These are phyloP conservation scores for Bunonema sp. DNA, from an alignment of 2,888 invertebrate genomes.

Conservation along the genomic window DNA sequence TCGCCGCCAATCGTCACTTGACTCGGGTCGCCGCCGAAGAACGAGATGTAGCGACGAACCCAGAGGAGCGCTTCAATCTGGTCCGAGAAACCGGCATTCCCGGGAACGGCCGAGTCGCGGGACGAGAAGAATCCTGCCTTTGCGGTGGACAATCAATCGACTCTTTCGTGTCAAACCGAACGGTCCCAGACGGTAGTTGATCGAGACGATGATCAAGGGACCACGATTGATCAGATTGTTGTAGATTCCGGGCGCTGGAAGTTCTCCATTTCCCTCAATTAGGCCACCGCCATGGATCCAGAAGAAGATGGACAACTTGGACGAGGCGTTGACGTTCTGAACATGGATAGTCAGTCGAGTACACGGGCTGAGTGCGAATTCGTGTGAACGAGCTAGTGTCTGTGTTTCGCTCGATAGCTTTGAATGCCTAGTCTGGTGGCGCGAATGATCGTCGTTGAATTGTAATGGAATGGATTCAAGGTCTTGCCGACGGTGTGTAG, in stretches of 20 bases:
- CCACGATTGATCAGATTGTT: conserved; percentile 12
- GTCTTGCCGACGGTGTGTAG: conserved; percentile 10
- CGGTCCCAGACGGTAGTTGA: conserved; percentile 17
- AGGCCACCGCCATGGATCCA: conserved; percentile 17
- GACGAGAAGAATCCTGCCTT: conserved; percentile 12
- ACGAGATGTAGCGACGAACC: conserved; percentile 13
- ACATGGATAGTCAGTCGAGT: not conserved
- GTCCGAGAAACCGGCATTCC: conserved; percentile 14
- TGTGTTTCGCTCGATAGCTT: not conserved
- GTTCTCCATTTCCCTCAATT: conserved; percentile 9
- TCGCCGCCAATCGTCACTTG: conserved; percentile 15
- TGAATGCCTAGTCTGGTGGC: not conserved
- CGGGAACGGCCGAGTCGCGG: conserved; percentile 10
- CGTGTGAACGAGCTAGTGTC: too few species aligned
- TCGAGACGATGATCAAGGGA: conserved; percentile 9
- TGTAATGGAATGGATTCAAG: too few species aligned
- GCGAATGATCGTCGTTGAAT: conserved; percentile 1
- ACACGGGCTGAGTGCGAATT: too few species aligned
- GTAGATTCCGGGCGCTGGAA: conserved; percentile 10
- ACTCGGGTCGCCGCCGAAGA: conserved; percentile 13
- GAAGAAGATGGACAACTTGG: conserved; percentile 11
- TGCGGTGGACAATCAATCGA: not conserved
- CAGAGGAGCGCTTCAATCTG: conserved; percentile 12
- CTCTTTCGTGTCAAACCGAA: conserved; percentile 6
- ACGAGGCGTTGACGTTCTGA: conserved; percentile 8